phyloP scores from a whole-genome alignment of 2,888 invertebrate genomes.

The Nymphalis urticae region DNA sequence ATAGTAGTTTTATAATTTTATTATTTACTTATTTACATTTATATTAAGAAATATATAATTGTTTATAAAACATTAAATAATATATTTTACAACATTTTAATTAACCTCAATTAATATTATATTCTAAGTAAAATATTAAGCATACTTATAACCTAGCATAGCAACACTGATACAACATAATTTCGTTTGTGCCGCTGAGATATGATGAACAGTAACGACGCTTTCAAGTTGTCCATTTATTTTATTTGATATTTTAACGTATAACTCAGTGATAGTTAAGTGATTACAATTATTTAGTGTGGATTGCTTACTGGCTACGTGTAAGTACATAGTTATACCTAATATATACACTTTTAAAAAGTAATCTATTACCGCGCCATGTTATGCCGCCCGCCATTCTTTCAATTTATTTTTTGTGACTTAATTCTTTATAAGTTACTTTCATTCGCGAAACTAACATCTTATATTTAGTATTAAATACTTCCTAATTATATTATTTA shows the following conservation, averaged over 20 bases:
- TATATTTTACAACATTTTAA: too few species aligned
- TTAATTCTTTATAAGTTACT: constrained; percentile 25
- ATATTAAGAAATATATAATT: too few species aligned
- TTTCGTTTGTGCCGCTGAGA: constrained; percentile 48
- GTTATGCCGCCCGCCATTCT: constrained; percentile 72
- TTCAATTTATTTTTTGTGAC: constrained; percentile 52
- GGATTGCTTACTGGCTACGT: constrained; percentile 46
- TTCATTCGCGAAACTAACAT: not conserved
- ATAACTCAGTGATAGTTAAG: constrained; percentile 49
- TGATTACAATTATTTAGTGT: constrained; percentile 50
- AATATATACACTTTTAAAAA: constrained; percentile 28
- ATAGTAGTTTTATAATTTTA: too few species aligned
- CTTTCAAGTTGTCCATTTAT: constrained; percentile 52
- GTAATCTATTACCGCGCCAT: constrained; percentile 57
- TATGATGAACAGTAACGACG: constrained; percentile 57
- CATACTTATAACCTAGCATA: not conserved
- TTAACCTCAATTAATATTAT: too few species aligned
- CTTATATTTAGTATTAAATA: not conserved
- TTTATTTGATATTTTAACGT: constrained; percentile 50
- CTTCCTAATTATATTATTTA: not conserved
- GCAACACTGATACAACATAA: constrained; percentile 40
- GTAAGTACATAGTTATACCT: constrained; percentile 54
- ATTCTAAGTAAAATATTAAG: too few species aligned
- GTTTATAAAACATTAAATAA: too few species aligned
- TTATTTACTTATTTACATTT: too few species aligned